Conservation (phyloP, 2,888 invertebrate genomes). For the Drosophila emarginata region DNA sequence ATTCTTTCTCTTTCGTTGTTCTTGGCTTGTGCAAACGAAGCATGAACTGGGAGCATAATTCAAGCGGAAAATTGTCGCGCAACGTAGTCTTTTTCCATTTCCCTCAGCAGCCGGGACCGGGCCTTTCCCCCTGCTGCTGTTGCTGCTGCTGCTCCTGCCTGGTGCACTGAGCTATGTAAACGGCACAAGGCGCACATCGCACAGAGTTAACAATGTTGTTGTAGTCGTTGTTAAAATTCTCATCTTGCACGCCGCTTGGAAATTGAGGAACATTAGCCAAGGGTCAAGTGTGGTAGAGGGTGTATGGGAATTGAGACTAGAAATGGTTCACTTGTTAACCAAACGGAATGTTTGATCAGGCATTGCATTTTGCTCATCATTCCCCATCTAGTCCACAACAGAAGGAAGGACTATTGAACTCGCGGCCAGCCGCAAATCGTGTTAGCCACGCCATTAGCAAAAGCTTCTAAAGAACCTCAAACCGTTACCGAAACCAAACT, state of each 20-base stretch:
- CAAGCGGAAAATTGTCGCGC: conserved; percentile 80
- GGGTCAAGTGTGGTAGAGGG: conserved; percentile 17
- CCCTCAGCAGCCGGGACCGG: conserved; percentile 27
- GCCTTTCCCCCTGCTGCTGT: conserved; percentile 7
- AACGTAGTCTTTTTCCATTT: conserved; percentile 67
- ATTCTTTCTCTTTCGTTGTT: conserved; percentile 20
- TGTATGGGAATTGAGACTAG: not conserved
- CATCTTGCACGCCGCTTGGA: conserved; percentile 45
- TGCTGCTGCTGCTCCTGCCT: too few species aligned
- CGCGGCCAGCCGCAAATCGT: conserved; percentile 66
- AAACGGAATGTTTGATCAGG: conserved; percentile 73
- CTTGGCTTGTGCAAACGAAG: conserved; percentile 74
- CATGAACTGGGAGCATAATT: conserved; percentile 79
- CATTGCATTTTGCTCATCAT: conserved; percentile 59
- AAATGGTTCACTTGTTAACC: conserved; percentile 37
- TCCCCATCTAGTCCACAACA: conserved; percentile 22
- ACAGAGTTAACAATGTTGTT: conserved; percentile 58
- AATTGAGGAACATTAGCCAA: conserved; percentile 62
- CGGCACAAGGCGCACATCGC: conserved; percentile 51
- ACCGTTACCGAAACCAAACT: conserved; percentile 41
- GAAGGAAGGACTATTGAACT: conserved; percentile 31
- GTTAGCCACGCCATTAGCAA: conserved; percentile 77
- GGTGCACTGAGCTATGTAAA: conserved; percentile 54
- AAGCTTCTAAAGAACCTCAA: conserved; percentile 57
- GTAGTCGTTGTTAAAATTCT: conserved; percentile 69